Base-by-base conservation (phyloP, 1,140 invertebrate genomes). In the Drosophila dunni region DNA sequence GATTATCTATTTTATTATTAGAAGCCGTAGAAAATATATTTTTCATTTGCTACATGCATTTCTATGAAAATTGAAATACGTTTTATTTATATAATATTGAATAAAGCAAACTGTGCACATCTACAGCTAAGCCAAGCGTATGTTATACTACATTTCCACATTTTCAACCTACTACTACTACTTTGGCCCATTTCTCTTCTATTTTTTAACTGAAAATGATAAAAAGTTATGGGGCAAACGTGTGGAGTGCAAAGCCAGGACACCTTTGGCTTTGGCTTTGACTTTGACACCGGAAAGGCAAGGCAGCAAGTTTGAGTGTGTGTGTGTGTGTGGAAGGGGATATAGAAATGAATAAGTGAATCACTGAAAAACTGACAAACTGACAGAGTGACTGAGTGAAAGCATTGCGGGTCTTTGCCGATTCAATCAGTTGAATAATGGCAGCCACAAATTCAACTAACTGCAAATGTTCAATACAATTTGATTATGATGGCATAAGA, bases 1-100 rank as follows among this genome's bases (percentile, higher is more conserved):
- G 83, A 88, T 88, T 89, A 88, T 73, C 71, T 83, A 88, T 89
- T 88, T 88, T 88, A 89, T 88, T 88, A 89, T 89, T 80, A 78
- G 84, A 89, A 89, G 73, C 83, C 65, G 84, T 86, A 75, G 72
- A 85, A 81, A 57, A 85, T 81, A 85, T 81, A 81, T 78, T 86
- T 58, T 64, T 15, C 45, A 17, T 78, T 68, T 46, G 65, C 62
- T 29, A 61, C 53, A 40, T 17, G 40, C 24, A 15, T 63, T 54
- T 17, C 38, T 40, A 62, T 57, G 83, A 83, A 88, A 86, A 86
- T 86, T 83, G 83, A 86, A 86, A 86, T 79, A 82, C 75, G 62
- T 79, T 83, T 77, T 86, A 85, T 81, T 85, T 86, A 76, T 77
- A 73, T 77, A 58, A 76, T 71, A 71, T 86, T 89, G 76, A 79